Percentiles rank a stretch among this genome's conserved stretches.
phyloP scores from a whole-genome alignment of 2,888 invertebrate species.

The Hypomecis punctinalis region DNA sequence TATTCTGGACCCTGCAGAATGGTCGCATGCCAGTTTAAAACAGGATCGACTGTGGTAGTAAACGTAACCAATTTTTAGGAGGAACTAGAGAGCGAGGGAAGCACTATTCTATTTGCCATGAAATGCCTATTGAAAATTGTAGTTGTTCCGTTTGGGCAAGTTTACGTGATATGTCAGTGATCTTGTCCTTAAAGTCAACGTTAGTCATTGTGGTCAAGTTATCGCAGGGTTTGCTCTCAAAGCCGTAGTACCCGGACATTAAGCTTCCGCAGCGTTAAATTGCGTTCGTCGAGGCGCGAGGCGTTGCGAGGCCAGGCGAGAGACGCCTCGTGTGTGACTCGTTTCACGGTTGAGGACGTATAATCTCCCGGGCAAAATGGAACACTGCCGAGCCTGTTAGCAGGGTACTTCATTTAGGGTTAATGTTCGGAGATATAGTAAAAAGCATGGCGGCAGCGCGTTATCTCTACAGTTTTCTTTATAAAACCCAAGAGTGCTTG shows the following conservation, averaged over 20 bases:
- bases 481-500: no score
- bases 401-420: slow-evolving; percentile 2
- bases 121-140: no score
- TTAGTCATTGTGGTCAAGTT: no score
- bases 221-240: no score
- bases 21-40: background rate
- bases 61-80: background rate
- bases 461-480: no score
- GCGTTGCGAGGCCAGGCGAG: background rate
- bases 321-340: background rate
- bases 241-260: background rate
- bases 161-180: no score
- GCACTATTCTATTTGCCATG: no score
- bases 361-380: background rate
- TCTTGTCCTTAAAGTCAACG: no score
- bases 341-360: slow-evolving; percentile 2
- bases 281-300: background rate
- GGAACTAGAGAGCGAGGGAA: no score
- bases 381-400: slow-evolving; percentile 5
- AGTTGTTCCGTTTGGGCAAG: no score
- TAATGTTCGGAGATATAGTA: slow-evolving; percentile 14
- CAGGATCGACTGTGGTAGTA: background rate
- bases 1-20: background rate
- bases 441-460: no score
- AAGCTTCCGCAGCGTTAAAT: background rate